These are phyloP conservation scores for Fissipunctia ypsillon DNA, from an alignment of 2,888 invertebrate species.

Conservation along the genomic window DNA sequence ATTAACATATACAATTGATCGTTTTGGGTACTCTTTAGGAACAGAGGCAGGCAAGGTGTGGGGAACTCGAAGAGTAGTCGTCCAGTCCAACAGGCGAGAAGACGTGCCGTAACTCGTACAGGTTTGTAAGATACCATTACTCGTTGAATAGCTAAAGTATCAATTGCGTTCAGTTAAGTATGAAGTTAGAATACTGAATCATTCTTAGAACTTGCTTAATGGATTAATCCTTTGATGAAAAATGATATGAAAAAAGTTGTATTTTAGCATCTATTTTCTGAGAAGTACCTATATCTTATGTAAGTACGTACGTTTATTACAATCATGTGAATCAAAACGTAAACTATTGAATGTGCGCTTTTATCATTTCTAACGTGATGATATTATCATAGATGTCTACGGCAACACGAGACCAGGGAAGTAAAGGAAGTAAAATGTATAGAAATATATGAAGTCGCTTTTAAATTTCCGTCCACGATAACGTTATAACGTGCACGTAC, in stretches of 20 bases:
- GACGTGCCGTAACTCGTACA: neutral
- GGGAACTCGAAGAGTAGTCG: neutral
- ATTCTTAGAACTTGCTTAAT: neutral
- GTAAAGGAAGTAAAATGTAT: too few species aligned
- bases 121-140: slow-evolving; percentile 9
- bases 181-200: neutral
- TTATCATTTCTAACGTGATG: neutral
- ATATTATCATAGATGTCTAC: neutral
- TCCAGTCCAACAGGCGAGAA: too few species aligned
- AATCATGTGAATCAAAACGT: neutral
- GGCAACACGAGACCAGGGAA: too few species aligned
- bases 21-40: too few species aligned
- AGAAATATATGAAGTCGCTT: neutral
- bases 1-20: too few species aligned
- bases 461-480: neutral
- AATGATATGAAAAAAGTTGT: too few species aligned
- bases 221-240: neutral
- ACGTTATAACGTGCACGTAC: too few species aligned
- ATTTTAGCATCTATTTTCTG: neutral
- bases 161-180: neutral
- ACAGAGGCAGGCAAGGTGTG: neutral
- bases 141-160: neutral
- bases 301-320: neutral
- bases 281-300: too few species aligned
- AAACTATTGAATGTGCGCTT: neutral